Percentiles rank a stretch among this genome's conserved stretches.
Evolutionary conservation across 1,140 invertebrate genomes (phyloP).

Genomic region (Whitmania pigra): DNA sequence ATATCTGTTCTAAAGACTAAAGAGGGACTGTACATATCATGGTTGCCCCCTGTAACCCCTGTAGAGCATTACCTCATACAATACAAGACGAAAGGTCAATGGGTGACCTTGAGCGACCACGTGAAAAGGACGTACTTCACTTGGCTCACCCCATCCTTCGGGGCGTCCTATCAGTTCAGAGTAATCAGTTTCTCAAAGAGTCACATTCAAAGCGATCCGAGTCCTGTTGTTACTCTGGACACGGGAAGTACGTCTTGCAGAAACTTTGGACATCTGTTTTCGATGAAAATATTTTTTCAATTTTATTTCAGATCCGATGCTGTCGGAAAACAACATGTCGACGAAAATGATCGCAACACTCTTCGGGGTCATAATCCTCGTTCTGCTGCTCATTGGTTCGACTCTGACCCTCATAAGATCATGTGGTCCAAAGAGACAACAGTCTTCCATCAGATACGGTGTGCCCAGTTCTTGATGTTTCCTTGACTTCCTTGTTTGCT

Average conservation of each 20-base stretch:
- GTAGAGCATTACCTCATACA: slow-evolving; percentile 82
- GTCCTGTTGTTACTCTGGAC: slow-evolving; percentile 7
- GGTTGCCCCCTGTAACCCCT: slow-evolving; percentile 57
- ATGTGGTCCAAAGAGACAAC: not conserved
- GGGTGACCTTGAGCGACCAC: slow-evolving; percentile 73
- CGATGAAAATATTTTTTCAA: no score
- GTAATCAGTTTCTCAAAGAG: slow-evolving; percentile 8
- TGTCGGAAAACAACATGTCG: slow-evolving; percentile 3
- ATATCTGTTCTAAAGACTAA: slow-evolving; percentile 68
- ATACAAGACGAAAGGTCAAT: slow-evolving; percentile 57
- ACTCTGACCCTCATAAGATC: not conserved
- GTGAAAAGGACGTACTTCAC: slow-evolving; percentile 60
- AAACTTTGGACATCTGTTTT: no score
- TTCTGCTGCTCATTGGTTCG: not conserved
- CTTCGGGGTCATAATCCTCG: not conserved
- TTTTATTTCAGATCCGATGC: not conserved
- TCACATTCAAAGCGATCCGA: slow-evolving; percentile 6
- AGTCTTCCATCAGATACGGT: slow-evolving; percentile 10
- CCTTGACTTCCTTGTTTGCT: no score
- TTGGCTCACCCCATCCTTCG: slow-evolving; percentile 20
- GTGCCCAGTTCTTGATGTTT: not conserved
- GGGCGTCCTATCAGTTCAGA: slow-evolving; percentile 23
- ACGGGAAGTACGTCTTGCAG: not conserved
- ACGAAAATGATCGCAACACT: not conserved
- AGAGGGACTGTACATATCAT: slow-evolving; percentile 66